Percentiles rank a stretch among this genome's conserved stretches.
These are phyloP conservation scores for Caranx ignobilis DNA, from an alignment of 2,113 vertebrate genomes.

Conservation along the genomic window DNA sequence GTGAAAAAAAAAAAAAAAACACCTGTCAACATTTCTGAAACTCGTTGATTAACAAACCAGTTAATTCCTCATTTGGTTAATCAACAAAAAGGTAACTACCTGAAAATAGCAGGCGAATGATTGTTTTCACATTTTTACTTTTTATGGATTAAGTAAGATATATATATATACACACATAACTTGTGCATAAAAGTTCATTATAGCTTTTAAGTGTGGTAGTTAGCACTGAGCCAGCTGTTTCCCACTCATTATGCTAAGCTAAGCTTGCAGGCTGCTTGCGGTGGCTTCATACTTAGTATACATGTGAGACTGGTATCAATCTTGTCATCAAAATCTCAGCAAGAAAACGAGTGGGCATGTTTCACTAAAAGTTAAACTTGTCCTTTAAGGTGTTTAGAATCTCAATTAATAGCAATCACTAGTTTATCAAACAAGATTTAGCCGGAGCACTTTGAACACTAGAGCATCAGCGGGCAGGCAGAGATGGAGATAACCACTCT, in stretches of 20 bases:
- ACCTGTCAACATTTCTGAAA: neutral
- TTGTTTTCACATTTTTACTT: neutral
- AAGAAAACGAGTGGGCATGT: neutral
- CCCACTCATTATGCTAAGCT: conserved; percentile 5
- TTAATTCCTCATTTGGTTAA: neutral
- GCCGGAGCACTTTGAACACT: conserved; percentile 43
- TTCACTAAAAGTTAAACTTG: neutral
- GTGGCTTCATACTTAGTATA: conserved; percentile 1
- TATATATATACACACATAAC: too few species aligned
- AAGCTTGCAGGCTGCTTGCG: neutral
- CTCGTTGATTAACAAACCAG: neutral
- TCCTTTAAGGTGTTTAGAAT: conserved; percentile 21
- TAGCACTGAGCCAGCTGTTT: neutral
- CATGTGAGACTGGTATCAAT: neutral
- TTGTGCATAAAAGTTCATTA: too few species aligned
- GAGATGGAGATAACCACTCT: conserved; percentile 33
- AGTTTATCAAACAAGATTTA: conserved; percentile 38
- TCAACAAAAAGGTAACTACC: neutral
- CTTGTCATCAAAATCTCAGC: neutral
- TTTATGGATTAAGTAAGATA: neutral
- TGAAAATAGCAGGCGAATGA: neutral
- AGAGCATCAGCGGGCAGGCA: conserved; percentile 35
- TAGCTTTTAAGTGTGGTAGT: neutral
- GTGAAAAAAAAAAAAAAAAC: neutral
- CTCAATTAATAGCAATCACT: conserved; percentile 30